These are phyloP conservation scores for Beris morrisii DNA, from an alignment of 2,888 invertebrate genomes.

Conservation along the genomic window DNA sequence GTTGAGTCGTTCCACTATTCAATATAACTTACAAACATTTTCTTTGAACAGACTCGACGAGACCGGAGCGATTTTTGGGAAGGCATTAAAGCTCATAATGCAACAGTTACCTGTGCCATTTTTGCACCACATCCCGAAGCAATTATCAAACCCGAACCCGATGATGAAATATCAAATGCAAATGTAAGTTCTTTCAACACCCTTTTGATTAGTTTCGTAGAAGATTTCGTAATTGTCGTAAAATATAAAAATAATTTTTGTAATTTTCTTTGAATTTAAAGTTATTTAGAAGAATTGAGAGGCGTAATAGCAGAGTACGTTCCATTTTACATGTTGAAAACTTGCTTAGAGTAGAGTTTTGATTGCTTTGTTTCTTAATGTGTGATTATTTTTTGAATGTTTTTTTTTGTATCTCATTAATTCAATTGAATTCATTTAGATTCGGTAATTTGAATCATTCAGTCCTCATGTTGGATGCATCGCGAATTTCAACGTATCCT, in stretches of 20 bases:
- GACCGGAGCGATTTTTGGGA: conserved; percentile 99
- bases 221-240: not conserved
- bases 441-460: too few relatives aligned
- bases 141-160: conserved; percentile 74
- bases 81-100: conserved; percentile 92
- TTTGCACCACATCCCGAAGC: conserved; percentile 96
- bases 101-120: conserved; percentile 94
- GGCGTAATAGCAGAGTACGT: conserved; percentile 30
- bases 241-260: not conserved
- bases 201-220: conserved; percentile 1
- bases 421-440: too few relatives aligned
- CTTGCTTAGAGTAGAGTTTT: not conserved
- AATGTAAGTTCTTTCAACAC: conserved; percentile 44
- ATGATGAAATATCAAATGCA: conserved; percentile 55
- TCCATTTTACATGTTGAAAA: conserved; percentile 8
- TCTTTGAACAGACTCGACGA: conserved; percentile 64
- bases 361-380: not conserved
- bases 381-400: not conserved
- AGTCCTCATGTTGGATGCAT: too few relatives aligned
- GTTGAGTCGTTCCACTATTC: not conserved
- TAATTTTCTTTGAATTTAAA: conserved; percentile 17
- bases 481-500: too few relatives aligned
- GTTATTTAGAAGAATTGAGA: conserved; percentile 29
- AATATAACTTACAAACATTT: not conserved
- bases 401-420: too few relatives aligned